phyloP scores from a whole-genome alignment of 2,113 vertebrate species.

The Cyanocitta stelleri region DNA sequence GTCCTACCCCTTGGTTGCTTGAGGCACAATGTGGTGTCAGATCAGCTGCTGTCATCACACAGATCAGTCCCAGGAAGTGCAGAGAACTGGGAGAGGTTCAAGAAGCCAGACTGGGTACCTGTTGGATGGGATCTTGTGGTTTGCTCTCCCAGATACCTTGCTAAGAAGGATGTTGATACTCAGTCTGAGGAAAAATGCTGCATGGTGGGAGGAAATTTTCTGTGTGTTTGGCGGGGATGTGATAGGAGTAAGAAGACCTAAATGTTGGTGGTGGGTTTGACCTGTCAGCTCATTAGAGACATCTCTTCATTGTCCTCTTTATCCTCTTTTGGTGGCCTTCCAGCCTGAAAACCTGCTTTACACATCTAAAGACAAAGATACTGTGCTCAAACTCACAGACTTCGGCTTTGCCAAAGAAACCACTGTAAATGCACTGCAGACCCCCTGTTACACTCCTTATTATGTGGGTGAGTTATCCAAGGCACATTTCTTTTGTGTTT shows the following conservation, averaged over 20 bases:
- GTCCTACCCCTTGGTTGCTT: not conserved
- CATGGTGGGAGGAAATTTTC: not conserved
- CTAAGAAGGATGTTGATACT: not conserved
- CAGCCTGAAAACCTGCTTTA: conserved; percentile 98
- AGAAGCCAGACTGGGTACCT: not conserved
- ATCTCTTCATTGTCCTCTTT: not conserved
- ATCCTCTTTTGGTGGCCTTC: not conserved
- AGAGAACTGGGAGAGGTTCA: not conserved
- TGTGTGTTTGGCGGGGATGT: not conserved
- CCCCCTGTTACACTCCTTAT: conserved; percentile 96
- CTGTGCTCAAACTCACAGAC: conserved; percentile 93
- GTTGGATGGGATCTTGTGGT: not conserved
- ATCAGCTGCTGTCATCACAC: not conserved
- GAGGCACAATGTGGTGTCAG: not conserved
- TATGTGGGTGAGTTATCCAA: conserved; percentile 87
- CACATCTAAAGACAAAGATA: conserved; percentile 79
- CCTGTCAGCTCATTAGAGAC: not conserved
- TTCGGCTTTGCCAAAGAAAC: conserved; percentile 99
- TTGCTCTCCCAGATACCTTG: not conserved
- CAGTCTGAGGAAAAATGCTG: not conserved
- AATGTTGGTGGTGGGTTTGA: not conserved
- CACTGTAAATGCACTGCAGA: conserved; percentile 89
- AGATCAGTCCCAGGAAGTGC: not conserved
- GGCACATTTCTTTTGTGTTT: not conserved
- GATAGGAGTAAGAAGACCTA: not conserved